Evolutionary conservation across 1,140 invertebrate species (phyloP), one percentile per base, ranked within the genome.

Genomic region (Diploscapter pachys): DNA sequence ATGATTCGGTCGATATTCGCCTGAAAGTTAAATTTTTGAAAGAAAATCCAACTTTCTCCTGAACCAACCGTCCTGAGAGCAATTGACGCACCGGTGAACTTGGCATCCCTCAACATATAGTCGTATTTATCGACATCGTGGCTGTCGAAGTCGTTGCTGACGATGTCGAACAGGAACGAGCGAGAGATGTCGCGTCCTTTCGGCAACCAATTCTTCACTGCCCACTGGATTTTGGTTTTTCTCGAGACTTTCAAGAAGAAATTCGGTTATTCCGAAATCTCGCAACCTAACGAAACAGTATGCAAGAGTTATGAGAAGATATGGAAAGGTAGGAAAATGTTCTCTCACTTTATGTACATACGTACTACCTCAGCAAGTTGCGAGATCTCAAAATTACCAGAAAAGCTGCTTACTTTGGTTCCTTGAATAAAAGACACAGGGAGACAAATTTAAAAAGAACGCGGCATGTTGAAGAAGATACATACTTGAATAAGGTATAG

Each of bases 61-160:
- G n/a, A 49, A 68, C 65, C 50, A 6, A 73, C 71, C 71, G 87
- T 87, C 78, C 88, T 88, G 85, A 89, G 89, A 50, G 80, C 82
- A 63, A 84, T 86, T 48, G 79, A 81, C 2, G 89, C 81, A 6
- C 89, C 89, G 4, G 90, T 77, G 73, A 86, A 83, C 57, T 87
- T 83, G 51, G 86, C 88, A 81, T 92, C 91, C 70, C 91, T 85
- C 9, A 89, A 83, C 63, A 91, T 87, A 79, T 92, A 92, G 81
- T 92, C 91, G 88, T 88, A 91, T 84, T 91, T 91, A 83, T 92
- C 91, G 4, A 92, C 91, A 86, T 92, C 91, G 52, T 91, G 87
- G 13, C 89, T 89, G 78, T 88, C 90, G 9, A 86, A 81, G 69
- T 89, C 88, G 81, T 92, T 91, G 50, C 88, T 87, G 0, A 92